These are phyloP conservation scores for Hipposideros larvatus DNA, from an alignment of 2,797 vertebrate species.

Conservation along the genomic window DNA sequence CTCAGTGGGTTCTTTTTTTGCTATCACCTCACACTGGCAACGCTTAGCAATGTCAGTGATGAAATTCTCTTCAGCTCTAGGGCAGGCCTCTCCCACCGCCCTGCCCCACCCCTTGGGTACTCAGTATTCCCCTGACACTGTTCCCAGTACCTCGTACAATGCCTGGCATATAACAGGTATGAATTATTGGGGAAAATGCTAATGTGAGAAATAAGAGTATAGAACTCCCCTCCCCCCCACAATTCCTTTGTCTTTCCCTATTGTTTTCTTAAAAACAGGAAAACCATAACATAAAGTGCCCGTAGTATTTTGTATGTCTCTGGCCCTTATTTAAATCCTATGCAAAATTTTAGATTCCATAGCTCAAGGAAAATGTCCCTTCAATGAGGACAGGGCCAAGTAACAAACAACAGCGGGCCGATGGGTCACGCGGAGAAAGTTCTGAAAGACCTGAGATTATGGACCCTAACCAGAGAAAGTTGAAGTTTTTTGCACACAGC, in stretches of 20 bases:
- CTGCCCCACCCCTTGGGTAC: too few species aligned
- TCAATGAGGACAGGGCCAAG: background rate
- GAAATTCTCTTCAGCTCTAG: background rate
- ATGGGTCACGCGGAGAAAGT: background rate
- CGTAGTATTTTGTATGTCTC: background rate
- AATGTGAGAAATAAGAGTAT: background rate
- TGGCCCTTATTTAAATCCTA: constrained; percentile 19
- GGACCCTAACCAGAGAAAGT: background rate
- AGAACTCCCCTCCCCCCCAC: background rate
- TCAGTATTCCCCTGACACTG: too few species aligned
- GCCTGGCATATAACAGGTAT: background rate
- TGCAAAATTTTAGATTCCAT: background rate
- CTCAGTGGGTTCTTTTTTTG: background rate
- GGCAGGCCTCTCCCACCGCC: background rate
- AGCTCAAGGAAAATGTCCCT: background rate
- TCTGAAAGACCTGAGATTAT: background rate
- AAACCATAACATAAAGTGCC: background rate
- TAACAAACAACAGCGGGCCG: background rate
- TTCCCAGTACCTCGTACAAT: background rate
- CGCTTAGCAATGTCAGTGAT: background rate
- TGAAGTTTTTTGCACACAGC: background rate
- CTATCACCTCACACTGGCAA: background rate
- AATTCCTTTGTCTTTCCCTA: constrained; percentile 3
- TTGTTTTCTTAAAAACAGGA: background rate
- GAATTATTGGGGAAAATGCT: background rate